phyloP scores from a whole-genome alignment of 2,797 vertebrate genomes.

The Otus scops region DNA sequence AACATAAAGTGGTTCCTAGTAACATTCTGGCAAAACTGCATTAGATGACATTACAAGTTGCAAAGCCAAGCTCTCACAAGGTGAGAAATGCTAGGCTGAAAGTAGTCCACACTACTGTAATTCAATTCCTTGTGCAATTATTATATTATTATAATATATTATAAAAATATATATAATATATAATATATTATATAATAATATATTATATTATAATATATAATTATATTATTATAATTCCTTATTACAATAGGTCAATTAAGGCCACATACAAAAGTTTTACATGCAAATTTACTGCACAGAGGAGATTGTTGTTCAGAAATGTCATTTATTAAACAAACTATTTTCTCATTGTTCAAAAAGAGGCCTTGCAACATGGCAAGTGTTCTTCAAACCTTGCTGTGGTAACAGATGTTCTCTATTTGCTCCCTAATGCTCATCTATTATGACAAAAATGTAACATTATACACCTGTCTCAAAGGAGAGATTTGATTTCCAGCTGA shows the following conservation, averaged over 20 bases:
- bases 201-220: no score
- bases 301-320: not conserved
- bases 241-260: not conserved
- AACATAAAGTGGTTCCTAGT: not conserved
- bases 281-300: not conserved
- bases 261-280: not conserved
- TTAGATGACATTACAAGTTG: not conserved
- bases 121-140: not conserved
- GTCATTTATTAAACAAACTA: not conserved
- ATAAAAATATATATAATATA: no score
- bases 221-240: no score
- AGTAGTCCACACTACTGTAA: not conserved
- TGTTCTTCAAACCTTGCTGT: not conserved
- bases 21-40: not conserved
- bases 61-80: not conserved
- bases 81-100: not conserved
- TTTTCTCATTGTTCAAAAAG: not conserved
- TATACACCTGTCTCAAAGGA: conserved; percentile 4
- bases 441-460: not conserved
- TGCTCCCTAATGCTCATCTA: not conserved
- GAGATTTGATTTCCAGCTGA: conserved; percentile 3
- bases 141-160: no score
- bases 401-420: not conserved
- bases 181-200: no score
- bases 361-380: not conserved